These are phyloP conservation scores for Thalassoma bifasciatum DNA, from an alignment of 2,113 vertebrate genomes.

Conservation along the genomic window DNA sequence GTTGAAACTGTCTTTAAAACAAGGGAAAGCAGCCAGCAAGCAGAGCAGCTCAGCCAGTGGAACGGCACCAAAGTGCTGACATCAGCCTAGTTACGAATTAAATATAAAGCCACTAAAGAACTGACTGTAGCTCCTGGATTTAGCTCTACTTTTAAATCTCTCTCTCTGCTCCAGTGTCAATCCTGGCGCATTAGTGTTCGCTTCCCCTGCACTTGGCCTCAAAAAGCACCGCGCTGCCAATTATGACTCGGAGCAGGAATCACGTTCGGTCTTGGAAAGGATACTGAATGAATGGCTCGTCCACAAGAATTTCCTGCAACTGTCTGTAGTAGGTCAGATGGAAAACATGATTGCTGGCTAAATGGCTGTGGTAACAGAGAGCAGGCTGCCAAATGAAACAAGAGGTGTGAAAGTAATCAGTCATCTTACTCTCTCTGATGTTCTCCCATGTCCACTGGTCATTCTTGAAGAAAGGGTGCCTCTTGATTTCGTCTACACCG, in stretches of 20 bases:
- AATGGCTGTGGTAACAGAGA: constrained; percentile 40
- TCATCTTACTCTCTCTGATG: constrained; percentile 93
- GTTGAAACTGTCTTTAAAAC: constrained; percentile 40
- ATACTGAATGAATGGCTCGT: constrained; percentile 70
- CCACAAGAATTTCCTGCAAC: constrained; percentile 74
- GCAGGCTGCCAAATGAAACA: constrained; percentile 14
- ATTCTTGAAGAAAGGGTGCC: constrained; percentile 98
- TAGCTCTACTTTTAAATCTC: constrained; percentile 63
- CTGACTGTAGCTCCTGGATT: constrained; percentile 60
- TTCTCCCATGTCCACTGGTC: constrained; percentile 99
- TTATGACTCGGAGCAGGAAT: constrained; percentile 61
- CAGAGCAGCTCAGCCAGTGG: constrained; percentile 31
- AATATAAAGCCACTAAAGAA: constrained; percentile 70
- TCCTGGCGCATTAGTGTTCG: constrained; percentile 48
- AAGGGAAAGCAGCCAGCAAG: constrained; percentile 15
- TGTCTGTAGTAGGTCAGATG: constrained; percentile 74
- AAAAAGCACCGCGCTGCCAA: constrained; percentile 52
- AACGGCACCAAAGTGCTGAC: constrained; percentile 65
- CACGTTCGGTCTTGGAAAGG: constrained; percentile 64
- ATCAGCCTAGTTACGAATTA: constrained; percentile 58
- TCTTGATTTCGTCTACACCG: constrained; percentile 97
- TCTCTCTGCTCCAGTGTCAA: constrained; percentile 43
- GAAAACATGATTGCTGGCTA: constrained; percentile 57
- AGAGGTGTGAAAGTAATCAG: constrained; percentile 23
- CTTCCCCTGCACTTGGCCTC: constrained; percentile 49